A percentile compares a stretch with the other conserved stretches of the same genome.
These are phyloP conservation scores for Spicauda simplicius DNA, from an alignment of 2,888 invertebrate genomes.

Conservation along the genomic window DNA sequence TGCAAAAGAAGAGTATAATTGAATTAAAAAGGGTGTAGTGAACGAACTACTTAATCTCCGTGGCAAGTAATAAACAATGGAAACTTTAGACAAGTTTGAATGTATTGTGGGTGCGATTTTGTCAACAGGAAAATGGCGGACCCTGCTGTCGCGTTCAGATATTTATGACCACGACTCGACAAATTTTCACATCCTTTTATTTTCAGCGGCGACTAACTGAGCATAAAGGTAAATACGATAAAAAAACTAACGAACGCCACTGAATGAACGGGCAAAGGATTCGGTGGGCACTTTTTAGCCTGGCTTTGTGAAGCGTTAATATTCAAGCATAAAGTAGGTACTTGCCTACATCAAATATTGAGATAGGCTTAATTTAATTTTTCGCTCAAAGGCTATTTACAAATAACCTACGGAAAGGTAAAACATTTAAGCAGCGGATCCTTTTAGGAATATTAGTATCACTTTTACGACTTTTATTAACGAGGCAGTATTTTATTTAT, in stretches of 20 bases:
- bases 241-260: conserved; percentile 56
- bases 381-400: conserved; percentile 1
- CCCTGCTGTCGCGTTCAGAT: conserved; percentile 71
- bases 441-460: conserved; percentile 2
- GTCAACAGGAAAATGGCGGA: conserved; percentile 83
- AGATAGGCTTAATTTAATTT: conserved; percentile 12
- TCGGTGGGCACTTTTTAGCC: conserved; percentile 29
- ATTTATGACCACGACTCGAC: conserved; percentile 77
- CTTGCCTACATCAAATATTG: conserved; percentile 17
- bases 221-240: conserved; percentile 66
- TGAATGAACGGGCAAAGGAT: conserved; percentile 44
- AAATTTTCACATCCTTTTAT: conserved; percentile 77
- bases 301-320: conserved; percentile 29
- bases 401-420: background rate
- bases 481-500: background rate
- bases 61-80: conserved; percentile 69
- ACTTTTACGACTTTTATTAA: background rate
- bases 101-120: conserved; percentile 79
- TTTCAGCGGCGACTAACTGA: conserved; percentile 66
- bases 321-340: conserved; percentile 24
- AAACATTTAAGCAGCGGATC: background rate
- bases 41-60: conserved; percentile 61
- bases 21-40: conserved; percentile 60
- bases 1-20: conserved; percentile 48
- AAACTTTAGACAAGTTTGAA: conserved; percentile 79